These are phyloP conservation scores for Oophaga pumilio DNA, from an alignment of 2,113 vertebrate species.

Conservation along the genomic window DNA sequence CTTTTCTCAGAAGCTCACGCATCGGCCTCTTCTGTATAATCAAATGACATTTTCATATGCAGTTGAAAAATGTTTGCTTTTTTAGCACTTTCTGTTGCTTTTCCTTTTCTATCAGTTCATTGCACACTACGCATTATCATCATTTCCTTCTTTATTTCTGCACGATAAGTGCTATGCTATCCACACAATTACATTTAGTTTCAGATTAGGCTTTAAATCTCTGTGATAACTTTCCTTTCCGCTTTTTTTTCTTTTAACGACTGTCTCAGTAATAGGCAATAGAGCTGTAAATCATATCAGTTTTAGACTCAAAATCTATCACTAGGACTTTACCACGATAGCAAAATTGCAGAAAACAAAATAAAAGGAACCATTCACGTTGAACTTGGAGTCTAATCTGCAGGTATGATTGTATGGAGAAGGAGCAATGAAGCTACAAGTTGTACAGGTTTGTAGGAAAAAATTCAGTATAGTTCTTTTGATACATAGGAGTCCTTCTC, in stretches of 20 bases:
- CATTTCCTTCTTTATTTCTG: neutral
- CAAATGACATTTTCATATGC: too few relatives aligned
- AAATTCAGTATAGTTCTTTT: too few relatives aligned
- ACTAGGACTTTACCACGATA: neutral
- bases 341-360: neutral
- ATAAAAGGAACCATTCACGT: neutral
- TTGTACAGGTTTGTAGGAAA: too few relatives aligned
- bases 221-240: neutral
- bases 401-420: too few relatives aligned
- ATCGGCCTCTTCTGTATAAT: too few relatives aligned
- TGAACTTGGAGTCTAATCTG: too few relatives aligned
- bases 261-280: neutral
- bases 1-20: too few relatives aligned
- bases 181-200: slow-evolving; percentile 1
- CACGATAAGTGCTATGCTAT: neutral
- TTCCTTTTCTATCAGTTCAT: neutral
- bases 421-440: too few relatives aligned
- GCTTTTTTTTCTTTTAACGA: neutral
- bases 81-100: neutral
- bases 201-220: neutral
- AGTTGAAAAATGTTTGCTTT: neutral
- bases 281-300: neutral
- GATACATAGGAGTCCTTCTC: too few relatives aligned
- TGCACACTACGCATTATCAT: neutral
- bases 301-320: neutral